Conservation (phyloP, 2,113 vertebrate species). For the Hyperopisus bebe region DNA sequence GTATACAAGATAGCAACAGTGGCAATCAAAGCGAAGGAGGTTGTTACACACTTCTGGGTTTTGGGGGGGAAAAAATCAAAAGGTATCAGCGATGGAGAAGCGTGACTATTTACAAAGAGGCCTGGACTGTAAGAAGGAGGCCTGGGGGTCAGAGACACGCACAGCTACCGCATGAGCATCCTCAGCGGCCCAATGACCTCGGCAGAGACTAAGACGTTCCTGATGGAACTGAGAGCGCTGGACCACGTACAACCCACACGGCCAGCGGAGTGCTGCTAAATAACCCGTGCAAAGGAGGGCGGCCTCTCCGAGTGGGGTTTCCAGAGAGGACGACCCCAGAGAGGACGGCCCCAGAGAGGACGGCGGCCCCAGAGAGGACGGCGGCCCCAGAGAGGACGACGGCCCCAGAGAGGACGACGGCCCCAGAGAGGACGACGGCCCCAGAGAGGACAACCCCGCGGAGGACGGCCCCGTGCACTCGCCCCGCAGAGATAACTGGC, state of each 20-base stretch:
- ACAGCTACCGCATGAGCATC: neutral
- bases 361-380: constrained; percentile 46
- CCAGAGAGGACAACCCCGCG: constrained; percentile 39
- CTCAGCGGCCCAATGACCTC: constrained; percentile 44
- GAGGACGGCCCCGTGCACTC: neutral
- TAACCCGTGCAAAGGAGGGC: constrained; percentile 66
- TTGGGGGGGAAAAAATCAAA: neutral
- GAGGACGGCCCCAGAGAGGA: neutral
- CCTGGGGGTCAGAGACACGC: too few relatives aligned
- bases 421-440: constrained; percentile 41
- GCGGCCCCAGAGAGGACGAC: constrained; percentile 45
- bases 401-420: neutral
- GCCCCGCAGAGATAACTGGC: neutral
- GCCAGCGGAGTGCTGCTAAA: constrained; percentile 57
- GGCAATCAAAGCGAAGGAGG: neutral
- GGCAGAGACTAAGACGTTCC: constrained; percentile 60
- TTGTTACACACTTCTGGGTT: neutral
- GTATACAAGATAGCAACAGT: neutral
- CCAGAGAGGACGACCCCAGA: constrained; percentile 39
- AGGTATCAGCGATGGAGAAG: neutral
- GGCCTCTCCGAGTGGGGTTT: constrained; percentile 61
- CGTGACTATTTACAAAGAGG: neutral
- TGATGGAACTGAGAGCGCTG: constrained; percentile 55
- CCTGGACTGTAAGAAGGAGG: neutral
- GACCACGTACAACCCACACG: constrained; percentile 59